Base-by-base conservation (phyloP, 2,797 vertebrate species). In the Amblyopsis hoosieri region DNA sequence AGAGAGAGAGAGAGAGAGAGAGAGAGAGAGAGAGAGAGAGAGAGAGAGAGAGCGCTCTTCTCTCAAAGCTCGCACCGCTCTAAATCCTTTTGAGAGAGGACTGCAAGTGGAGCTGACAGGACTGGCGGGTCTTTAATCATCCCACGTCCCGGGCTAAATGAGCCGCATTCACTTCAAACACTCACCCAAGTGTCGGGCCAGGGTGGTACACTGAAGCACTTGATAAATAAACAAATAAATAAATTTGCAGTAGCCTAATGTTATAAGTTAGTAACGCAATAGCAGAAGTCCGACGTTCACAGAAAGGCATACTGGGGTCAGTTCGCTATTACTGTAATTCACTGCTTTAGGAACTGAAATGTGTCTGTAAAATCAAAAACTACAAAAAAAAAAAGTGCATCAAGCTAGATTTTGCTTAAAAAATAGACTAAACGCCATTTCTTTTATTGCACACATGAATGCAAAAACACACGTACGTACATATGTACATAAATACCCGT, bases 61-160 rank as follows among this genome's bases (percentile, higher is more conserved):
- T 48, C 57, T 49, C 46, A 10, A 19, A 29, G 6, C 23, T 29
- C 3, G 23, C 54, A 59, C 29, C 54, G 57, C 51, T 53, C 64
- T 56, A 59, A 71, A 71, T 54, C 64, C 73, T 75, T 66, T 67
- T 23, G 57, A 29, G 48, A 51, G 68, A 63, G 29, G 53, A 60
- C 61, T 31, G n/a, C 60, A 50, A 37, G 57, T 50, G 57, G 53
- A 58, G 65, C 56, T 71, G 60, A 62, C 57, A 47, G 57, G 55
- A 65, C 57, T 62, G 62, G 65, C 52, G 52, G 62, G 50, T 71
- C 62, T 50, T 59, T 68, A 71, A 68, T 68, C 54, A 74, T 62
- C 64, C 13, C 12, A 31, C 42, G 52, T 60, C 62, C 60, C 23
- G 45, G 14, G 71, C 54, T 71, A 78, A 74, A 73, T 65, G 64